Evolutionary conservation across 2,797 vertebrate species (phyloP).

Genomic region (Macrochelys suwanniensis): DNA sequence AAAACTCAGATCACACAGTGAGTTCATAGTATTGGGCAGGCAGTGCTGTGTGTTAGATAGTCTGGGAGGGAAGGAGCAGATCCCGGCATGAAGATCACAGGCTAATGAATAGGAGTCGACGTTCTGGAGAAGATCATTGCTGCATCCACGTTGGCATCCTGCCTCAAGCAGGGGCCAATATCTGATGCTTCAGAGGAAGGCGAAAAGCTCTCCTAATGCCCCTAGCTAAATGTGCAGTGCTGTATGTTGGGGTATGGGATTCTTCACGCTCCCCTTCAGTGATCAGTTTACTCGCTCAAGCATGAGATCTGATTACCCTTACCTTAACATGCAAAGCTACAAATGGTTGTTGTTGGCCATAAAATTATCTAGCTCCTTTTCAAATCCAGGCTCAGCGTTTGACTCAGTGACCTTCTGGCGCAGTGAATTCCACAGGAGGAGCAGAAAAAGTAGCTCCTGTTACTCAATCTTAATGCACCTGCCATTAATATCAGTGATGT

Average conservation of each 20-base stretch:
- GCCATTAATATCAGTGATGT: fast-evolving
- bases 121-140: slow-evolving; percentile 6
- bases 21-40: fast-evolving
- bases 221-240: slow-evolving; percentile 55
- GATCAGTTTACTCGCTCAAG: neutral
- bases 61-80: neutral
- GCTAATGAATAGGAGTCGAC: neutral
- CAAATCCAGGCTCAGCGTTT: fast-evolving
- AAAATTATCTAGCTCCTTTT: neutral
- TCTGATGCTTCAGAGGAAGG: neutral
- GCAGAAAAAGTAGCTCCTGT: neutral
- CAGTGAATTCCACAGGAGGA: fast-evolving
- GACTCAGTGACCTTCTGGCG: neutral
- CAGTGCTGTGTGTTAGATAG: fast-evolving
- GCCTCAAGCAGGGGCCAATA: slow-evolving; percentile 12
- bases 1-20: fast-evolving
- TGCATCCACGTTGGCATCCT: neutral
- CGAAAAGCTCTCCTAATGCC: slow-evolving; percentile 6
- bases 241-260: slow-evolving; percentile 39
- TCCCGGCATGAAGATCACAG: neutral
- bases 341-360: neutral
- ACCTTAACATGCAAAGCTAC: neutral
- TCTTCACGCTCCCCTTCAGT: neutral
- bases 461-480: fast-evolving
- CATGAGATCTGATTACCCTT: slow-evolving; percentile 57